These are phyloP conservation scores for Peribatodes rhomboidaria DNA, from an alignment of 2,888 invertebrate species.

Conservation along the genomic window DNA sequence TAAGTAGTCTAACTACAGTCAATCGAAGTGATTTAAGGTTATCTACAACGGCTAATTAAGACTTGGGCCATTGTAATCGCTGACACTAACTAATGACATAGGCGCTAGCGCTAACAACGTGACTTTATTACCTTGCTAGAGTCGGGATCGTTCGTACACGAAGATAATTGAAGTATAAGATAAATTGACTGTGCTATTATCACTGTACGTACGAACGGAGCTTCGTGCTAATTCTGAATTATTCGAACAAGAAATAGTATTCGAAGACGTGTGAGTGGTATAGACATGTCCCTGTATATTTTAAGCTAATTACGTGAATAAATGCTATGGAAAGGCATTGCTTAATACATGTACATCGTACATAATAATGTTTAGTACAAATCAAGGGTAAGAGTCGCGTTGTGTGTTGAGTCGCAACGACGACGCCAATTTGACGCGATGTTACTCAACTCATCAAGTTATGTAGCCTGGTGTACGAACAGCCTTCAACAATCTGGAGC, in stretches of 20 bases:
- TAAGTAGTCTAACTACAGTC: slow-evolving; percentile 20
- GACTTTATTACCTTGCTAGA: slow-evolving; percentile 43
- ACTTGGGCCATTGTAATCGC: slow-evolving; percentile 52
- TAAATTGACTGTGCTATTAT: not conserved
- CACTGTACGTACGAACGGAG: too few relatives aligned
- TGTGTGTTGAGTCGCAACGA: too few relatives aligned
- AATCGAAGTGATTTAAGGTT: slow-evolving; percentile 49
- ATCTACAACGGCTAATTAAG: slow-evolving; percentile 52
- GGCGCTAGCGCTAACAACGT: slow-evolving; percentile 44
- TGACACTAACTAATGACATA: slow-evolving; percentile 53
- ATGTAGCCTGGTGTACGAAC: not conserved
- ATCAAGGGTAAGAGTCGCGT: too few relatives aligned
- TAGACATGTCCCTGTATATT: too few relatives aligned
- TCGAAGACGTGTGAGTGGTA: too few relatives aligned
- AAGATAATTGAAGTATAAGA: not conserved
- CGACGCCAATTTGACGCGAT: too few relatives aligned
- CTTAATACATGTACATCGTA: too few relatives aligned
- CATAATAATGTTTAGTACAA: too few relatives aligned
- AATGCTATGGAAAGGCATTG: too few relatives aligned
- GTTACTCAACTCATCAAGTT: not conserved
- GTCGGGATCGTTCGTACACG: slow-evolving; percentile 5
- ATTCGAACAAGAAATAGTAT: too few relatives aligned
- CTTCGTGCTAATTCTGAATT: too few relatives aligned
- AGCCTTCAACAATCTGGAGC: slow-evolving; percentile 22
- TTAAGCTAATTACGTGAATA: too few relatives aligned